Evolutionary conservation across 2,888 invertebrate species (phyloP).

Genomic region (Chrysolina americana): DNA sequence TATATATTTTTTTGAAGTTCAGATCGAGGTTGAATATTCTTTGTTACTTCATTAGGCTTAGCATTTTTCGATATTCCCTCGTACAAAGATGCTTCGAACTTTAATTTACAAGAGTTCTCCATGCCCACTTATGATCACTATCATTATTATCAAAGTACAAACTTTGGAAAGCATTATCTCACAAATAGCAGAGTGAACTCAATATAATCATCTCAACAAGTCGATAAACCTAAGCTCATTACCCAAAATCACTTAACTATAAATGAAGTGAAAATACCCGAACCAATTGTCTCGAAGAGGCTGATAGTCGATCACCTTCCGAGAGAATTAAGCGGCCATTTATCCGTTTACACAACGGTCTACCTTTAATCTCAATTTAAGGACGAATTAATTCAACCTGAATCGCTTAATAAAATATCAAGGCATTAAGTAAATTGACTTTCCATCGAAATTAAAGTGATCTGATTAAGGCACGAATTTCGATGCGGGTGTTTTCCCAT

Average conservation of each 20-base stretch:
- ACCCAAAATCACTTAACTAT: slow-evolving; percentile 11
- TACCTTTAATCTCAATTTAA: slow-evolving; percentile 38
- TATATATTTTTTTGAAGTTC: too few species aligned
- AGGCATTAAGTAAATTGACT: slow-evolving; percentile 47
- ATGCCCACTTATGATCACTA: too few species aligned
- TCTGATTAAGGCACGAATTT: slow-evolving; percentile 35
- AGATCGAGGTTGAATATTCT: too few species aligned
- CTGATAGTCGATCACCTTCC: slow-evolving; percentile 36
- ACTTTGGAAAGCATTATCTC: neutral
- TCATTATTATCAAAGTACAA: too few species aligned
- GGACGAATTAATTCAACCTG: slow-evolving; percentile 25
- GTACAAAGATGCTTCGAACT: too few species aligned
- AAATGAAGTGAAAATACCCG: slow-evolving; percentile 19
- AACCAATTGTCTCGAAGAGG: slow-evolving; percentile 10
- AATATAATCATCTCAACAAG: neutral
- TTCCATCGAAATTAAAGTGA: slow-evolving; percentile 47
- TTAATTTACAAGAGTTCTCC: too few species aligned
- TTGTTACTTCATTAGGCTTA: too few species aligned
- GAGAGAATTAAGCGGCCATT: slow-evolving; percentile 31
- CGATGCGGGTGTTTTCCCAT: slow-evolving; percentile 43
- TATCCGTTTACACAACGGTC: slow-evolving; percentile 31
- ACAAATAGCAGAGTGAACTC: neutral
- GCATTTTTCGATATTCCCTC: too few species aligned
- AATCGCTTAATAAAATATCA: slow-evolving; percentile 41
- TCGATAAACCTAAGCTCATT: neutral